These are phyloP conservation scores for Neelides folsomi DNA, from an alignment of 2,888 invertebrate species.

Conservation along the genomic window DNA sequence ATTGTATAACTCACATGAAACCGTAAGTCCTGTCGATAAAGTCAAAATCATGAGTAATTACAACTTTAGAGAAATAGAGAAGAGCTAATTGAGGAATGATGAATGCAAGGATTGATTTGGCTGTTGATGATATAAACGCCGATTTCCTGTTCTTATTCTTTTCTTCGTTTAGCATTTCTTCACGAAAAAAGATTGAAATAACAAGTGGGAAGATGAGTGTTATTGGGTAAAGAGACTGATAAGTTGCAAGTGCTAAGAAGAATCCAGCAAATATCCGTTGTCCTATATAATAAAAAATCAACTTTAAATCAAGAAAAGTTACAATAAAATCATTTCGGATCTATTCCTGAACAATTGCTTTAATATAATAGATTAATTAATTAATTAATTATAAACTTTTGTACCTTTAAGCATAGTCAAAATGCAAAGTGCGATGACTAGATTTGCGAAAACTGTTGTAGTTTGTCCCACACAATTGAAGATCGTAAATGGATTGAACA, in stretches of 20 bases:
- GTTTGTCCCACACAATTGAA: slow-evolving; percentile 77
- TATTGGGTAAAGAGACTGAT: slow-evolving; percentile 61
- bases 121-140: slow-evolving; percentile 43
- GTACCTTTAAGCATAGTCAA: slow-evolving; percentile 52
- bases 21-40: slow-evolving; percentile 57
- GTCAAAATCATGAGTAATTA: slow-evolving; percentile 45
- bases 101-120: slow-evolving; percentile 45
- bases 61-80: slow-evolving; percentile 48
- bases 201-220: slow-evolving; percentile 69
- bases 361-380: not conserved
- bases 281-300: slow-evolving; percentile 40
- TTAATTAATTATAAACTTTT: not conserved
- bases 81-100: slow-evolving; percentile 44
- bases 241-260: slow-evolving; percentile 60
- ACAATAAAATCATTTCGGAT: too few relatives aligned
- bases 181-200: slow-evolving; percentile 48
- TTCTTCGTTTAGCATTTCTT: slow-evolving; percentile 9
- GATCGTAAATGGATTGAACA: slow-evolving; percentile 79
- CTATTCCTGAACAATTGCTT: slow-evolving; percentile 5
- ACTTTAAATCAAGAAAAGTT: too few relatives aligned
- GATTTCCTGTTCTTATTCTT: slow-evolving; percentile 7
- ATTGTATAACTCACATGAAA: slow-evolving; percentile 54
- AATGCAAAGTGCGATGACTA: slow-evolving; percentile 60
- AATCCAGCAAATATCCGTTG: slow-evolving; percentile 49
- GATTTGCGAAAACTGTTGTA: slow-evolving; percentile 77